These are phyloP conservation scores for Zingel zingel DNA, from an alignment of 2,113 vertebrate genomes.

Conservation along the genomic window DNA sequence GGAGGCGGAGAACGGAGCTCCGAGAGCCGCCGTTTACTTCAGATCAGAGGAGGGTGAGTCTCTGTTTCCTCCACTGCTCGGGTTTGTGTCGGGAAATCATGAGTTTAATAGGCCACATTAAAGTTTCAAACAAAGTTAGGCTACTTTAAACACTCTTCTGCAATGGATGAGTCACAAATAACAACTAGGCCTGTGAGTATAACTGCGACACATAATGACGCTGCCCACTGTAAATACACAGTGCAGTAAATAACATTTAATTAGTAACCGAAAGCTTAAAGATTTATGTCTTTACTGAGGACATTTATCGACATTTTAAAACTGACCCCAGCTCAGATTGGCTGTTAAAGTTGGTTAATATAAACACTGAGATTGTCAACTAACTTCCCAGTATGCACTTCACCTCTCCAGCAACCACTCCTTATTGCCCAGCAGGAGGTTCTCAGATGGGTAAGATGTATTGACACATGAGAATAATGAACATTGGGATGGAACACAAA, in stretches of 20 bases:
- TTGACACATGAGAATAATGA: background rate
- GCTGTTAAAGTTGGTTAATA: background rate
- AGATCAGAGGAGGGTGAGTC: slow-evolving; percentile 73
- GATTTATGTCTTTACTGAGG: no score
- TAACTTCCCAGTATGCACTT: slow-evolving; percentile 2
- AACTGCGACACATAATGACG: background rate
- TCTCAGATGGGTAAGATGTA: no score
- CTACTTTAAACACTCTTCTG: background rate
- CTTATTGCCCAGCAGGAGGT: background rate
- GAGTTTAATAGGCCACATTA: background rate
- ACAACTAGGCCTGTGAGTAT: background rate
- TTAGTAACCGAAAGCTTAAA: no score
- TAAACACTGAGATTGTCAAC: no score
- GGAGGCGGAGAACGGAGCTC: background rate
- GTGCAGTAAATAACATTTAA: no score
- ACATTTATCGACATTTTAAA: background rate
- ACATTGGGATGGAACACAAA: background rate
- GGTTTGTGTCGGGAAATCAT: background rate
- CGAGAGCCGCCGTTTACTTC: slow-evolving; percentile 82
- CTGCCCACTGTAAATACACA: no score
- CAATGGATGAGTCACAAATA: no score
- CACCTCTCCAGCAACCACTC: no score
- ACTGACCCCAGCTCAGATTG: background rate
- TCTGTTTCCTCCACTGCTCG: background rate
- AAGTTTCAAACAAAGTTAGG: background rate